Conservation (phyloP, 2,113 vertebrate genomes). For the Phrynosoma blainvillii region DNA sequence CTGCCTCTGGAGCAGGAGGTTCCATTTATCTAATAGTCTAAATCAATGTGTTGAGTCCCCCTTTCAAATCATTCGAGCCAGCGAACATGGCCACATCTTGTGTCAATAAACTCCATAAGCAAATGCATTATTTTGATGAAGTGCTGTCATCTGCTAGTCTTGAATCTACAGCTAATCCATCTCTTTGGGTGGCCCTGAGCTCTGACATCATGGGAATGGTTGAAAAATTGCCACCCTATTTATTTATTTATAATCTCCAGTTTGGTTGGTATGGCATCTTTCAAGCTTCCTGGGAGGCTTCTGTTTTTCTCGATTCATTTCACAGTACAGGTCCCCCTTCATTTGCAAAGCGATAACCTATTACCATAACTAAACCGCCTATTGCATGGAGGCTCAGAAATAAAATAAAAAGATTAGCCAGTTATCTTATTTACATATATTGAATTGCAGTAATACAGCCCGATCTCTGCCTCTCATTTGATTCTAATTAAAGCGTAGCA, state of each 20-base stretch:
- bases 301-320: constrained; percentile 82
- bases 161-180: background rate
- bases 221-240: background rate
- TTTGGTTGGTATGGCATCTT: constrained; percentile 64
- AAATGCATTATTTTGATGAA: background rate
- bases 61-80: background rate
- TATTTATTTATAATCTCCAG: constrained; percentile 22
- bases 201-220: background rate
- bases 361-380: constrained; percentile 86
- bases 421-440: constrained; percentile 90
- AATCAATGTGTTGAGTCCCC: background rate
- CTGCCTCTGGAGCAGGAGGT: background rate
- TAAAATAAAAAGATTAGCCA: constrained; percentile 91
- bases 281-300: constrained; percentile 75
- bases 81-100: background rate
- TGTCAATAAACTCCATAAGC: background rate
- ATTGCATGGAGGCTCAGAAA: constrained; percentile 85
- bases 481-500: constrained; percentile 94
- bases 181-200: background rate
- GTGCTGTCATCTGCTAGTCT: background rate
- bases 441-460: constrained; percentile 90
- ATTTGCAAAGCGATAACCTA: constrained; percentile 86
- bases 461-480: constrained; percentile 91
- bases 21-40: background rate
- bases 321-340: constrained; percentile 80